A percentile compares a stretch with the other conserved stretches of the same genome.
Conservation (phyloP, 23 tunicate genomes). For the Clavelina lepadiformis region DNA sequence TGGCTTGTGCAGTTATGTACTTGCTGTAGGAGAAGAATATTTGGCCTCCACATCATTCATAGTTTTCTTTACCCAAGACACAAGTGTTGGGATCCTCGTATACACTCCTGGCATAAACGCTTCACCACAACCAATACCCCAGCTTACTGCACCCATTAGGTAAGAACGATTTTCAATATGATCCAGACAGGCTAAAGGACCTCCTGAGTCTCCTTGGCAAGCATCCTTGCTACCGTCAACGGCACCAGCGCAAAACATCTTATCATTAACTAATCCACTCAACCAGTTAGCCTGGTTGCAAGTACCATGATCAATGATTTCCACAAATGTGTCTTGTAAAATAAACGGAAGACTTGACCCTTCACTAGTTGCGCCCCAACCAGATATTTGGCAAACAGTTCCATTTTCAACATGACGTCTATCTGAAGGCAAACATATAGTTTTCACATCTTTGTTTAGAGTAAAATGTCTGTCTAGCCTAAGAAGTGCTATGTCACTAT, state of each 20-base stretch:
- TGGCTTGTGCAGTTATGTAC: too few relatives aligned
- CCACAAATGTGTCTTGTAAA: conserved; percentile 40
- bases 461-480: conserved; percentile 33
- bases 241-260: conserved; percentile 79
- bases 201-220: conserved; percentile 96
- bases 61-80: conserved; percentile 30
- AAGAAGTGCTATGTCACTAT: conserved; percentile 68
- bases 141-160: conserved; percentile 74
- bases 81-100: conserved; percentile 31
- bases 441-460: conserved; percentile 18
- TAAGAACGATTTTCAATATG: conserved; percentile 9
- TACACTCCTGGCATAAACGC: conserved; percentile 90
- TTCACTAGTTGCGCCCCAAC: conserved; percentile 88
- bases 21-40: conserved; percentile 16
- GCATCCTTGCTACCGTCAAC: conserved; percentile 78
- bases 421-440: conserved; percentile 58
- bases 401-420: conserved; percentile 1
- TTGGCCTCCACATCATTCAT: conserved; percentile 24
- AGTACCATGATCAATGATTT: conserved; percentile 24
- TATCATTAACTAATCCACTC: conserved; percentile 45
- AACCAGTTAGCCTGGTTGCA: conserved; percentile 77
- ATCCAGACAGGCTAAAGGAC: conserved; percentile 70
- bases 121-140: conserved; percentile 97
- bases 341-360: too few relatives aligned
- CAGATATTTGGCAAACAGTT: conserved; percentile 57